Conservation (phyloP, 2,888 invertebrate species). For the Coleophora deauratella region DNA sequence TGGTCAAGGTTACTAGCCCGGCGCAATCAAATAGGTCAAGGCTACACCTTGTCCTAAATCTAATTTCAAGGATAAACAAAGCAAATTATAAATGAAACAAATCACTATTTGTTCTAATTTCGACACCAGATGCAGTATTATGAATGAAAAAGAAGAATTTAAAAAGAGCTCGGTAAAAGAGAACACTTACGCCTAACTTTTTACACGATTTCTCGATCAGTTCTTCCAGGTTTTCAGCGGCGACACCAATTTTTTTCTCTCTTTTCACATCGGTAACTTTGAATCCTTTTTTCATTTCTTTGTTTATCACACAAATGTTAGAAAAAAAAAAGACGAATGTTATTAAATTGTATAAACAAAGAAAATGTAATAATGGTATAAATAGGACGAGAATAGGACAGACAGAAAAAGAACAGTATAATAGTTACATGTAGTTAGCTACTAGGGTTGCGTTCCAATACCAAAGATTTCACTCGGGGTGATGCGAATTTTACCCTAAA, state of each 20-base stretch:
- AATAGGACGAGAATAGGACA: no score
- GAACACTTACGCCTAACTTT: conserved; percentile 75
- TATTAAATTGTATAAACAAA: conserved; percentile 22
- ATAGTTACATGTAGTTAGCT: no score
- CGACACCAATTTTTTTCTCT: conserved; percentile 80
- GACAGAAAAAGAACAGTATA: no score
- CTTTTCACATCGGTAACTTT: conserved; percentile 82
- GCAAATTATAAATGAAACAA: conserved; percentile 25
- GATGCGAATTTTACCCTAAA: no score
- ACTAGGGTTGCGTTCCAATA: no score
- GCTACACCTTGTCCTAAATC: conserved; percentile 19
- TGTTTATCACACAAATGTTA: conserved; percentile 19
- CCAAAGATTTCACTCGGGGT: no score
- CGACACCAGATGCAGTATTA: not conserved
- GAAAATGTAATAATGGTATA: conserved; percentile 22
- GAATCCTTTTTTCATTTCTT: conserved; percentile 76
- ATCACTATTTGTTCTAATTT: not conserved
- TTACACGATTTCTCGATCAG: conserved; percentile 79
- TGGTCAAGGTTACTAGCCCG: conserved; percentile 25
- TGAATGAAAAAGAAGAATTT: no score
- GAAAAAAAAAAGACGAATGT: conserved; percentile 6
- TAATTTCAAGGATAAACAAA: conserved; percentile 28
- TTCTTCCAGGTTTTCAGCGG: conserved; percentile 78
- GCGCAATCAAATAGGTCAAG: conserved; percentile 37
- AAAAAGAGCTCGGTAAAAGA: no score